These are phyloP conservation scores for Neoseiulus cucumeris DNA, from an alignment of 1,140 invertebrate species.

Conservation along the genomic window DNA sequence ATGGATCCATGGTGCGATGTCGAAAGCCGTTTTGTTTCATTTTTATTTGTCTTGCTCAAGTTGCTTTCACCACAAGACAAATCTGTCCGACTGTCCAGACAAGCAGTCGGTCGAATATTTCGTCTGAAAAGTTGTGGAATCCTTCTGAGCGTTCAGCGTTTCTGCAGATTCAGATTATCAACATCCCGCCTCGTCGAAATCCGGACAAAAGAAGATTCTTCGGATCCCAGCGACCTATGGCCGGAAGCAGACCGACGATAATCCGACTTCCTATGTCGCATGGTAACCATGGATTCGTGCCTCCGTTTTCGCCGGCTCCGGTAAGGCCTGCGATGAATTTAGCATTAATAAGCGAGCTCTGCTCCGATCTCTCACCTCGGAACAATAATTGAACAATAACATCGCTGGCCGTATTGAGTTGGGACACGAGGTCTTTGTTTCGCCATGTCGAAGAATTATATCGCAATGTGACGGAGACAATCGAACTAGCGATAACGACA, in stretches of 20 bases:
- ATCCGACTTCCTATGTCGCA: neutral
- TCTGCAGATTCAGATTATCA: slow-evolving; percentile 3
- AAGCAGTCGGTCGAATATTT: no score
- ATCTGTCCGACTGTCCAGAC: no score
- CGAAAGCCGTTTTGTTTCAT: no score
- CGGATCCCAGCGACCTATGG: neutral
- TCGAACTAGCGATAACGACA: no score
- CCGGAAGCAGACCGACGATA: neutral
- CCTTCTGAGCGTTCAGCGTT: neutral
- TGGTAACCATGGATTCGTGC: neutral
- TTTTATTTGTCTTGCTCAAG: no score
- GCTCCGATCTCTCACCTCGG: neutral
- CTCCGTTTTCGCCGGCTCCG: neutral
- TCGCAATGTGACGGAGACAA: no score
- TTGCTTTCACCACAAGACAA: no score
- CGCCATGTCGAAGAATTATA: neutral
- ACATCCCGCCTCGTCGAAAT: neutral
- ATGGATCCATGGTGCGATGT: no score
- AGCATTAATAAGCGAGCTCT: neutral
- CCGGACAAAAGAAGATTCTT: neutral
- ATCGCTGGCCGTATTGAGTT: neutral
- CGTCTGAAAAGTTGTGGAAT: no score
- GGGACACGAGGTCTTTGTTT: neutral
- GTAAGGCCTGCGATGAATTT: neutral
- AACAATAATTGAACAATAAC: neutral